Base-by-base conservation (phyloP, 2,113 vertebrate species). In the Phycodurus eques region DNA sequence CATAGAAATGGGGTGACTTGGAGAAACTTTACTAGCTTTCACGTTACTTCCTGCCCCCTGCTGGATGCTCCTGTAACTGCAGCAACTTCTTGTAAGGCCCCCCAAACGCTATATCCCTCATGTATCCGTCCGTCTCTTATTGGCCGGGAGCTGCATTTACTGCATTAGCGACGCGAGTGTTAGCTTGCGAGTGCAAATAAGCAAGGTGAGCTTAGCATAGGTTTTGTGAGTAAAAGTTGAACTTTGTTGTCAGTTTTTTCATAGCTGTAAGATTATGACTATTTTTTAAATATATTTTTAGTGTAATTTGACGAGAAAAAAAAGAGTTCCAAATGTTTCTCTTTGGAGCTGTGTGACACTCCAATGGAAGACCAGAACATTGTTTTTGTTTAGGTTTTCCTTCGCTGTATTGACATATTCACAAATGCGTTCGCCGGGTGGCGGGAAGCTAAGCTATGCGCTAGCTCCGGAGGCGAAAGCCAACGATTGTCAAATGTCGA, bases 281-380 rank as follows among this genome's bases (percentile, higher is more conserved):
- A 22, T n/a, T 65, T 88, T 92, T 91, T 90, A 90, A 89, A 90
- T 91, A 91, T 90, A 5, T 92, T 91, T 91, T 79, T 88, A 90
- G 87, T 81, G 88, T 84, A 86, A 85, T 85, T 75, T 76, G 73
- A 77, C 14, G 71, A 77, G 77, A 56, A 76, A 79, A 62, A 77
- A 14, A 75, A 81, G 72, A 64, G 46, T 66, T 46, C 20, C 33
- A 22, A 35, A 6, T 64, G 43, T 64, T n/a, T 6, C 43, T 22
- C 39, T 7, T 13, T 66, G 39, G 33, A 46, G 39, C 43, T 27
- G 6, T 47, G 6, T n/a, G 12, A 49, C 8, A 17, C 20, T 51
- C 51, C 22, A 12, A 53, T 4, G 8, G 46, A 68, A 7, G 17
- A 47, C 4, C 33, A 15, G n/a, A 67, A 27, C 12, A 22, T 31